Evolutionary conservation across 2,888 invertebrate species (phyloP), one percentile per base, ranked within the genome.

Genomic region (Agriotes lineatus): DNA sequence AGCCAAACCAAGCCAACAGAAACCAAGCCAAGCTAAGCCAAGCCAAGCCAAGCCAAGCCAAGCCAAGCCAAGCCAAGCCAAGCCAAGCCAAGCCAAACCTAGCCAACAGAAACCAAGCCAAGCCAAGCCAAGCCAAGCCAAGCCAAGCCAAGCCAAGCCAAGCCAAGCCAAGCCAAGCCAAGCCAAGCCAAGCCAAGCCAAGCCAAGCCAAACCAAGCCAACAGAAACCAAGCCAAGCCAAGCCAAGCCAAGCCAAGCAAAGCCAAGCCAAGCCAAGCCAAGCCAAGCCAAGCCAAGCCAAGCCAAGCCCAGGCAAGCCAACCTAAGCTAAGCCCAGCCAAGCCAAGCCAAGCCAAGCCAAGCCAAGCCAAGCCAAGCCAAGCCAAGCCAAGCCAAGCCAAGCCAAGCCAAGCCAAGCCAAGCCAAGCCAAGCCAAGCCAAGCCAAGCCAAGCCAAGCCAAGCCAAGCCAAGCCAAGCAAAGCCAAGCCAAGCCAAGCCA

Each of bases 141-240:
- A 25, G 25, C 7, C 25, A 25, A 25, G 25, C 7, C 25, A 25
- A 25, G 25, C 7, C 25, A 25, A 25, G 25, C 7, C 25, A 25
- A 25, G 25, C 7, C 25, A 25, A 25, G 25, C 7, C 25, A n/a
- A 37, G 35, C n/a, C 35, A n/a, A 37, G 35, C n/a, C 5, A 37
- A 37, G 35, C n/a, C 35, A n/a, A 37, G 35, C n/a, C 35, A 37
- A 37, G 35, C n/a, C n/a, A n/a, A 37, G 35, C n/a, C 35, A n/a
- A 37, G 35, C n/a, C 35, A 37, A 37, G 35, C n/a, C 35, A 37
- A 37, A n/a, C n/a, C 35, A n/a, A 37, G 35, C n/a, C 35, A n/a
- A 37, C 9, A 10, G 9, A n/a, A 37, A n/a, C n/a, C 35, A n/a
- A 37, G 35, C 7, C 25, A 25, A 37, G 35, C n/a, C 35, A n/a